phyloP scores from a whole-genome alignment of 2,113 vertebrate species.

The Scopus umbretta region DNA sequence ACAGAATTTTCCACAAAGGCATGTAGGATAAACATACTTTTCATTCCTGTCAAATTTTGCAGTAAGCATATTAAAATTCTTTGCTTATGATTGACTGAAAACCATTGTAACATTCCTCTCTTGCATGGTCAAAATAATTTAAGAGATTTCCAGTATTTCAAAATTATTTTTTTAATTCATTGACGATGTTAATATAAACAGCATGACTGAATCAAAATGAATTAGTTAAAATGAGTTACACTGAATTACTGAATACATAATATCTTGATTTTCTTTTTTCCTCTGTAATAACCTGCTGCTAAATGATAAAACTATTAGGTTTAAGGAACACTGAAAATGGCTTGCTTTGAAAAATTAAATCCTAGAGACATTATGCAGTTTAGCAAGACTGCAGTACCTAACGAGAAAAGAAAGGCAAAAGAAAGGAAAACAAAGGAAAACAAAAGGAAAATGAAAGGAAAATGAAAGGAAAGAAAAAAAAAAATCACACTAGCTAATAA shows the following conservation, averaged over 20 bases:
- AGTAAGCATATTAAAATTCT: not conserved
- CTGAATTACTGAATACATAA: not conserved
- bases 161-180: not conserved
- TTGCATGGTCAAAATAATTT: not conserved
- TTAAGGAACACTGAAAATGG: not conserved
- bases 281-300: not conserved
- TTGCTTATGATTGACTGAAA: not conserved
- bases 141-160: not conserved
- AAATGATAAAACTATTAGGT: not conserved
- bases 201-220: not conserved
- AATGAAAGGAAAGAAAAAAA: not conserved
- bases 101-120: not conserved
- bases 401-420: not conserved
- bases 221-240: not conserved
- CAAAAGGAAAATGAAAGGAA: too few species aligned
- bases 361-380: not conserved
- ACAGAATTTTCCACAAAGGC: not conserved
- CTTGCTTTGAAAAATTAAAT: not conserved
- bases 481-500: not conserved
- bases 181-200: not conserved
- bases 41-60: not conserved
- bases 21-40: not conserved
- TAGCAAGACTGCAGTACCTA: not conserved
- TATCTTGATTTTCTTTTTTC: not conserved
- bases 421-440: too few species aligned